phyloP scores from a whole-genome alignment of 2,797 vertebrate genomes.

The Fistularia tabacaria region DNA sequence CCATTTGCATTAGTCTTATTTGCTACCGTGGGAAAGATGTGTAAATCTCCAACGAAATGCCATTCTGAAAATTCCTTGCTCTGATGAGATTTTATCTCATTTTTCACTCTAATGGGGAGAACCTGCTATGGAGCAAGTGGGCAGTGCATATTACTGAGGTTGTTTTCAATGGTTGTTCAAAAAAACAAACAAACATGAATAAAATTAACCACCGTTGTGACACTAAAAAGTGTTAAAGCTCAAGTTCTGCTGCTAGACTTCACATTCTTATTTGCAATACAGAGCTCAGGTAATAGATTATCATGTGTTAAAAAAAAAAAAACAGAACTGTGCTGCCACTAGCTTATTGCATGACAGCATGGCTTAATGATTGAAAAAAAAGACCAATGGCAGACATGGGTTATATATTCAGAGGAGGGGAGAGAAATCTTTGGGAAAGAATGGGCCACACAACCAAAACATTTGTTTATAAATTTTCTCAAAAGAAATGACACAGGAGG shows the following conservation, averaged over 20 bases:
- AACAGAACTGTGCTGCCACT: slow-evolving; percentile 8
- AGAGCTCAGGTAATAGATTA: neutral
- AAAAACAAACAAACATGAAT: no score
- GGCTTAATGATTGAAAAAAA: slow-evolving; percentile 14
- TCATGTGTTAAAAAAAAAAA: neutral
- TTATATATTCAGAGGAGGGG: slow-evolving; percentile 22
- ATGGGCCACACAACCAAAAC: slow-evolving; percentile 57
- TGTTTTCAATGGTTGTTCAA: no score
- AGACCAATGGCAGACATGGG: slow-evolving; percentile 13
- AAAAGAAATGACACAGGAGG: slow-evolving; percentile 99
- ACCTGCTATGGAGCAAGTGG: no score
- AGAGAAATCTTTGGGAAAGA: slow-evolving; percentile 32
- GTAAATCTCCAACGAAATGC: no score
- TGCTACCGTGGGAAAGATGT: neutral
- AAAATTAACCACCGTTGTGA: no score
- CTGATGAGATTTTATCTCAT: no score
- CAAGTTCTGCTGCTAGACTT: no score
- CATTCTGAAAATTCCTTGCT: no score
- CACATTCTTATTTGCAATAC: no score
- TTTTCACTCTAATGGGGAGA: no score
- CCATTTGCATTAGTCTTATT: neutral
- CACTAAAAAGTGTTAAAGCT: no score
- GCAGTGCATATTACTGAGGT: no score
- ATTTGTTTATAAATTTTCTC: slow-evolving; percentile 80
- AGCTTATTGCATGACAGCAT: slow-evolving; percentile 22